Evolutionary conservation across 2,113 vertebrate genomes (phyloP), one percentile per base, ranked within the genome.

Genomic region (Phoenicopterus ruber): DNA sequence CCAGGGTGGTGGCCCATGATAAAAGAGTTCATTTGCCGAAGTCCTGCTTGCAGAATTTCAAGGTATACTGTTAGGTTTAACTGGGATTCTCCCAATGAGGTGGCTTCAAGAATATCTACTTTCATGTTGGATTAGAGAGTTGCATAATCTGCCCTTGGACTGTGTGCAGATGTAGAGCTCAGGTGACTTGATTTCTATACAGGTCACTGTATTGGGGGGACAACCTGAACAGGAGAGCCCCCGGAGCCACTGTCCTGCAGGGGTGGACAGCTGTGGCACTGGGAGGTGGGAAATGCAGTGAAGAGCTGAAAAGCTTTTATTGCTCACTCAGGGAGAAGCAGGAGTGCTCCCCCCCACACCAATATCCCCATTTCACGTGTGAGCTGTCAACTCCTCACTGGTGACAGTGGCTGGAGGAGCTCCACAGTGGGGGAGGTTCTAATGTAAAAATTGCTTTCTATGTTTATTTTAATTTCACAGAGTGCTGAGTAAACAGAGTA

Each of bases 401-500:
- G 2, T 13, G 24, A 52, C 42, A 29, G 18, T 0, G 4, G 22
- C 50, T 40, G 44, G 7, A 58, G 73, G 22, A 77, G 46, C 25
- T 55, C 32, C 36, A 10, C 34, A 55, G 32, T 19, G 69, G 13
- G 81, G 61, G 95, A 91, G 73, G 69, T 31, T 86, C 38, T 13
- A 42, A 78, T 36, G 31, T 54, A 71, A 62, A 90, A 88, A 89
- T 40, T 90, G 66, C 58, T 96, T 79, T 86, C 69, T 44, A 0
- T 94, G 80, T 95, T 96, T 88, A 71, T 49, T 90, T 95, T 96
- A 89, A 96, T 94, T 92, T 87, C 36, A 71, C 71, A 65, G 70
- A 81, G 61, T 46, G 86, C 88, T 89, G 91, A 96, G 57, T 44
- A 52, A 79, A 92, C 44, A 47, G 38, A 59, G 36, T 20, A 50